phyloP scores from a whole-genome alignment of 2,113 vertebrate genomes.

The Rhegmatorhina hoffmannsi region DNA sequence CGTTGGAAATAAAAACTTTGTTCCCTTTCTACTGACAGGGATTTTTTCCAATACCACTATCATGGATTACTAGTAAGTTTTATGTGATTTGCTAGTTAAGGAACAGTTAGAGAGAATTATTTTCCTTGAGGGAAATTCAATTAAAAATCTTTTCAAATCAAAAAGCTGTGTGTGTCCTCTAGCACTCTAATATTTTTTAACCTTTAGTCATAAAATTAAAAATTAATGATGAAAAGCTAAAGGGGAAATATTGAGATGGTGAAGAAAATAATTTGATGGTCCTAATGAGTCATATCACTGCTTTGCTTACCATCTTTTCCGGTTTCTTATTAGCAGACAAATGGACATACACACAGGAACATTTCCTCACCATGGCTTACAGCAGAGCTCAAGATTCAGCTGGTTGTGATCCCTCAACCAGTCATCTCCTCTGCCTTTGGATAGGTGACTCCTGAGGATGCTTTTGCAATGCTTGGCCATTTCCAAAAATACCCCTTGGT shows the following conservation, averaged over 20 bases:
- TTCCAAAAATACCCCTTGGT: constrained; percentile 3
- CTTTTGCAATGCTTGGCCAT: neutral
- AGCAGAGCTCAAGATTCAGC: neutral
- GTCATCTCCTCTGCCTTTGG: neutral
- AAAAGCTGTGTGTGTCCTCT: neutral
- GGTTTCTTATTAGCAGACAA: neutral
- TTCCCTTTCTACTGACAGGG: neutral
- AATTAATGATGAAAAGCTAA: neutral
- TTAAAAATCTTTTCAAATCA: neutral
- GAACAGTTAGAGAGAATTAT: neutral
- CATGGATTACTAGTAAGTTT: neutral
- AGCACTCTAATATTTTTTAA: neutral
- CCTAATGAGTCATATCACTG: neutral
- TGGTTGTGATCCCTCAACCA: neutral
- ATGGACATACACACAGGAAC: neutral
- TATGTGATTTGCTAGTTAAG: neutral
- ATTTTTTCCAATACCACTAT: neutral
- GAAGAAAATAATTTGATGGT: neutral
- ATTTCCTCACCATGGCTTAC: neutral
- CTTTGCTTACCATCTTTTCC: neutral
- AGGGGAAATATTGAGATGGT: neutral
- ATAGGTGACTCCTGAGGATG: neutral
- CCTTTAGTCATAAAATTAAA: neutral
- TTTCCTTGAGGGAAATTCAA: neutral
- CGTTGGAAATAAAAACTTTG: neutral